Conservation (phyloP, 2,888 invertebrate genomes). For the Cheilosia scutellata region DNA sequence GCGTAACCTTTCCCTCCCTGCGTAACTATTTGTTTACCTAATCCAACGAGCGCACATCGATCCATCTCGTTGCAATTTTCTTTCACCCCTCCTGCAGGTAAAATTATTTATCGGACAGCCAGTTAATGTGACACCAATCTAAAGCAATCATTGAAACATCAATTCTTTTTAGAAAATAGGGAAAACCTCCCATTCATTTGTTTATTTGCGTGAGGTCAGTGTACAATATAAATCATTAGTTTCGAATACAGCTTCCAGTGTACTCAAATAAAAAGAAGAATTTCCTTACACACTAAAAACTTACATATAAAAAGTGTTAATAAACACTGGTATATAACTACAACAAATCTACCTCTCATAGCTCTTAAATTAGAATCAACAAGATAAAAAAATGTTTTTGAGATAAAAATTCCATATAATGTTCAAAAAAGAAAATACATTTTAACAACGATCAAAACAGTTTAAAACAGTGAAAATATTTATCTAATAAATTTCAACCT, state of each 20-base stretch:
- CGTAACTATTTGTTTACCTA: too few species aligned
- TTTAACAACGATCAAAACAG: conserved; percentile 52
- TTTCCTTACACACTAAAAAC: conserved; percentile 54
- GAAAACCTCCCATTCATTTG: conserved; percentile 49
- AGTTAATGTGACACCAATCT: neutral
- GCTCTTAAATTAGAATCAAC: conserved; percentile 53
- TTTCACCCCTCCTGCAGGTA: too few species aligned
- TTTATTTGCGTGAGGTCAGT: conserved; percentile 30
- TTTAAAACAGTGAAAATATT: conserved; percentile 61
- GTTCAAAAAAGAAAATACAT: conserved; percentile 28
- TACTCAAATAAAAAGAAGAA: conserved; percentile 48
- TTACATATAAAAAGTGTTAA: conserved; percentile 70
- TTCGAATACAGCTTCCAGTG: conserved; percentile 41
- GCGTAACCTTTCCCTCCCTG: too few species aligned
- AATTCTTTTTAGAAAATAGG: conserved; percentile 49
- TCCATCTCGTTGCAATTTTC: too few species aligned
- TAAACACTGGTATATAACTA: conserved; percentile 69
- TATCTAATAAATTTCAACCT: conserved; percentile 58
- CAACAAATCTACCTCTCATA: conserved; percentile 60
- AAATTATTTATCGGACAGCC: neutral
- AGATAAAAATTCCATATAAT: conserved; percentile 11
- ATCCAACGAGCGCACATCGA: too few species aligned
- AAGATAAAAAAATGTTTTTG: conserved; percentile 44
- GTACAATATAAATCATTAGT: conserved; percentile 29
- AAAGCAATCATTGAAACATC: neutral